These are phyloP conservation scores for Amblyraja radiata DNA, from an alignment of 2,797 vertebrate genomes.

Conservation along the genomic window DNA sequence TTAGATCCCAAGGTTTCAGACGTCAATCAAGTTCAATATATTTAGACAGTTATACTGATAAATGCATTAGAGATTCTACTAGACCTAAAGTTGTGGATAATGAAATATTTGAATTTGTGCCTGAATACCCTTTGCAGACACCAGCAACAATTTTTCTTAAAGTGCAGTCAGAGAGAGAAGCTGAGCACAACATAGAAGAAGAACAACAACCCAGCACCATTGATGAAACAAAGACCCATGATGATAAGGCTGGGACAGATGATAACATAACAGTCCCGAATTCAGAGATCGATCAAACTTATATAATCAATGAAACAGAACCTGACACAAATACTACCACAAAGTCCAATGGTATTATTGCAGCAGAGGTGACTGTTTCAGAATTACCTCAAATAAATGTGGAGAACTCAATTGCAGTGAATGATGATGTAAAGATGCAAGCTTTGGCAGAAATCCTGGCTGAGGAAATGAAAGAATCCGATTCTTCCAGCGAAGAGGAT, in stretches of 20 bases:
- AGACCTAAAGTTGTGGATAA: slow-evolving; percentile 42
- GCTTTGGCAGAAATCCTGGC: background rate
- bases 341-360: background rate
- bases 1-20: background rate
- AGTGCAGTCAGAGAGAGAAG: background rate
- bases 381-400: background rate
- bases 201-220: slow-evolving; percentile 37
- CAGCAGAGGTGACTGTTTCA: background rate
- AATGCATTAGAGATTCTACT: background rate
- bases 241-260: background rate
- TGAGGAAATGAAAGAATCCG: slow-evolving; percentile 39
- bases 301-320: slow-evolving; percentile 27
- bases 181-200: background rate
- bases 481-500: slow-evolving; percentile 49
- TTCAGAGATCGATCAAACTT: slow-evolving; percentile 46
- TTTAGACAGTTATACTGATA: background rate
- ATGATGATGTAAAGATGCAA: background rate
- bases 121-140: slow-evolving; percentile 46
- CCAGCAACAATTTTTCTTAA: slow-evolving; percentile 49
- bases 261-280: slow-evolving; percentile 35
- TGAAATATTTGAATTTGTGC: slow-evolving; percentile 45
- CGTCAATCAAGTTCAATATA: background rate
- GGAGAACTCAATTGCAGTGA: background rate
- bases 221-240: background rate
- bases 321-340: too few relatives aligned